These are phyloP conservation scores for Columbina picui DNA, from an alignment of 2,113 vertebrate genomes.

Conservation along the genomic window DNA sequence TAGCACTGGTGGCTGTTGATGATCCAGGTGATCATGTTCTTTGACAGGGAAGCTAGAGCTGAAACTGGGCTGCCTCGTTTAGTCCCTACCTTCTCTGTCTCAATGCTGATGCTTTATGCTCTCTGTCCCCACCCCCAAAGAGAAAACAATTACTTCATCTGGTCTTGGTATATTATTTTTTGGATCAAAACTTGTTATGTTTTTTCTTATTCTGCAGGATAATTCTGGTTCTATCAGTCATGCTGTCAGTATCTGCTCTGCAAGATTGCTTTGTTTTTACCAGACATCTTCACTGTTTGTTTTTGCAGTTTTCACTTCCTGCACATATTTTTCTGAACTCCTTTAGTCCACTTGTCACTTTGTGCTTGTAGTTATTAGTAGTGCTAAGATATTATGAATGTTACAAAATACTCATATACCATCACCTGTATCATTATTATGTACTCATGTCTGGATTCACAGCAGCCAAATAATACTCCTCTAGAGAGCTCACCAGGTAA, in stretches of 20 bases:
- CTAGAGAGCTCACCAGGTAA: not conserved
- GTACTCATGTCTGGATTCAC: not conserved
- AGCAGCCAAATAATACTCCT: not conserved
- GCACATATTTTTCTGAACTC: not conserved
- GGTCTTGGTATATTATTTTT: not conserved
- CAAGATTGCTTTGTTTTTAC: not conserved
- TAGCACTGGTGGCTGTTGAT: not conserved
- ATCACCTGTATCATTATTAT: not conserved
- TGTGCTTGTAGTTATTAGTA: not conserved
- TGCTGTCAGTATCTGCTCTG: rapidly evolving
- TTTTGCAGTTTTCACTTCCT: not conserved
- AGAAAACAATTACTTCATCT: not conserved
- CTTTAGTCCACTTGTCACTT: not conserved
- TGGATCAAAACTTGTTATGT: not conserved
- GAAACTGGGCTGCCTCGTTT: not conserved
- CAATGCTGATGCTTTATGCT: not conserved
- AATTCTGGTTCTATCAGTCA: not conserved
- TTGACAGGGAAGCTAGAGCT: not conserved
- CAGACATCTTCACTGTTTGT: not conserved
- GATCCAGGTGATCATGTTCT: rapidly evolving
- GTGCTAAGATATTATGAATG: not conserved
- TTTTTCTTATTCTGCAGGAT: not conserved
- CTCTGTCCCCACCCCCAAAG: rapidly evolving
- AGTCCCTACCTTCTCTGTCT: not conserved
- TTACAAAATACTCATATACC: not conserved